Evolutionary conservation across 2,888 invertebrate genomes (phyloP).

Genomic region (Idaea aversata): DNA sequence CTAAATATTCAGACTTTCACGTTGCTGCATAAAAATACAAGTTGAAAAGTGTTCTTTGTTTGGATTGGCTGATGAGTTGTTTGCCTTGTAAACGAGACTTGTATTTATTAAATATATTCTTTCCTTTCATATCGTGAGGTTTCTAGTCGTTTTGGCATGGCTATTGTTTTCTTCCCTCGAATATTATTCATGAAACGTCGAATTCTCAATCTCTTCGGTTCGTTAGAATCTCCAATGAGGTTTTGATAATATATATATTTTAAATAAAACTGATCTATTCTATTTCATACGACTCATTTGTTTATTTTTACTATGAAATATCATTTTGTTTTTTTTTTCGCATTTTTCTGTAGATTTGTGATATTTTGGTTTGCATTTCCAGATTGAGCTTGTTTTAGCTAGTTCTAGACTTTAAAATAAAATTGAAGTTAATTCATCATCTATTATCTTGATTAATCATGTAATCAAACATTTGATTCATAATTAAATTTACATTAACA

Average conservation of each 20-base stretch:
- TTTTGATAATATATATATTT: too few relatives aligned
- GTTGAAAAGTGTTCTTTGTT: constrained; percentile 45
- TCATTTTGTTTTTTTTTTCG: too few relatives aligned
- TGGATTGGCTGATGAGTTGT: constrained; percentile 65
- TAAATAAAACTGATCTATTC: too few relatives aligned
- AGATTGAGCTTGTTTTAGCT: too few relatives aligned
- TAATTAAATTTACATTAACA: neutral
- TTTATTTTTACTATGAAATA: too few relatives aligned
- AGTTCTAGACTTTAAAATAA: neutral
- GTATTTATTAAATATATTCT: constrained; percentile 50
- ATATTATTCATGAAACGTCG: neutral
- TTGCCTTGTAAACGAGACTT: constrained; percentile 64
- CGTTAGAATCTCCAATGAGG: too few relatives aligned
- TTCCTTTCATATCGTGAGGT: constrained; percentile 28
- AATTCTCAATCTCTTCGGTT: neutral
- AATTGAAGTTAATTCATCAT: neutral
- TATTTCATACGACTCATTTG: too few relatives aligned
- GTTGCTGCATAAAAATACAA: constrained; percentile 36
- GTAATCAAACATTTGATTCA: neutral
- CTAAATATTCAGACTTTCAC: constrained; percentile 31
- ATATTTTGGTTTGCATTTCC: too few relatives aligned
- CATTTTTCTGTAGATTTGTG: too few relatives aligned
- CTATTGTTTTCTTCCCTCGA: constrained; percentile 9
- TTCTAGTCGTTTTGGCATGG: constrained; percentile 10
- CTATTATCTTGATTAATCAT: constrained; percentile 7